Conservation (phyloP, 2,113 vertebrate genomes). For the Capreolus pygargus region DNA sequence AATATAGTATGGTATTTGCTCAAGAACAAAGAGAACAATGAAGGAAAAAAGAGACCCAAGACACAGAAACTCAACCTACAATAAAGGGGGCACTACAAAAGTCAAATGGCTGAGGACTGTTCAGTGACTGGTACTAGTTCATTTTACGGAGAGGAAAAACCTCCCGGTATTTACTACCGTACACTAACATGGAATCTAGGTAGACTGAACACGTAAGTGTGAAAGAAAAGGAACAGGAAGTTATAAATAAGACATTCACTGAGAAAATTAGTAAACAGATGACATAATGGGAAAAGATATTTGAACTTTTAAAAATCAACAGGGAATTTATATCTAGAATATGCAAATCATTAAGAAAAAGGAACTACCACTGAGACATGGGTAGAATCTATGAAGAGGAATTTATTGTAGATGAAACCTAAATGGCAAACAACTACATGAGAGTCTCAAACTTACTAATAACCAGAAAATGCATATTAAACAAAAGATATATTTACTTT, state of each 20-base stretch:
- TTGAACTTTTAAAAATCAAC: not conserved
- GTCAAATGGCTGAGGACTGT: not conserved
- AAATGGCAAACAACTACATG: not conserved
- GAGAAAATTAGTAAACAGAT: not conserved
- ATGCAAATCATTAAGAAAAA: not conserved
- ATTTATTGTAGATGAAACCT: not conserved
- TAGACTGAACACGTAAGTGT: not conserved
- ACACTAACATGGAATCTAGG: not conserved
- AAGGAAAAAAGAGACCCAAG: not conserved
- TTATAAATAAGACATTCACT: not conserved
- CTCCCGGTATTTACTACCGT: not conserved
- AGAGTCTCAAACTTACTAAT: not conserved
- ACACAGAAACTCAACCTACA: not conserved
- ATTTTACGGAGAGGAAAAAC: no score
- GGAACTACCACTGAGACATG: not conserved
- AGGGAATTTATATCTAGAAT: not conserved
- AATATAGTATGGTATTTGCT: not conserved
- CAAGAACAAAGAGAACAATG: not conserved
- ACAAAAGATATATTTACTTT: not conserved
- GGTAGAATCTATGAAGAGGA: not conserved
- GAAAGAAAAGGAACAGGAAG: slow-evolving; percentile 7
- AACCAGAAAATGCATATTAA: not conserved
- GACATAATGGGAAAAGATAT: not conserved
- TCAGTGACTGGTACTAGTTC: not conserved
- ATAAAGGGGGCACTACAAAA: not conserved